phyloP scores from a whole-genome alignment of 2,113 vertebrate species.

The Pluvianellus socialis region DNA sequence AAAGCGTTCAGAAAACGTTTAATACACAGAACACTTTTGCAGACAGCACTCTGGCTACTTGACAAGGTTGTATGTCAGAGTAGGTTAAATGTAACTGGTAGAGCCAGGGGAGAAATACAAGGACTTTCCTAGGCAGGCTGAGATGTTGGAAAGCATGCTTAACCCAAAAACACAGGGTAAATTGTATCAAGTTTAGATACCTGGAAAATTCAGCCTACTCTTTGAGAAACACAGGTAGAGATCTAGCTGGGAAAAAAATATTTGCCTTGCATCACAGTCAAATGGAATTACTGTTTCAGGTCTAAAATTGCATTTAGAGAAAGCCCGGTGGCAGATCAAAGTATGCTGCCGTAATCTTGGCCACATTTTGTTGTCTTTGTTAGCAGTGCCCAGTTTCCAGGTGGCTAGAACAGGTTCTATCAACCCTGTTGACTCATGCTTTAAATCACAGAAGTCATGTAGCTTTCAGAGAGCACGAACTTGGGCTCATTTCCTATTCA shows the following conservation, averaged over 20 bases:
- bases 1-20: background rate
- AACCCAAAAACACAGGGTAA: background rate
- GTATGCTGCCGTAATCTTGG: background rate
- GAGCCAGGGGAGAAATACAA: background rate
- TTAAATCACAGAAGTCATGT: background rate
- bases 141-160: background rate
- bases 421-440: background rate
- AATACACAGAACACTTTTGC: background rate
- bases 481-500: background rate
- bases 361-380: background rate
- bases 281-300: background rate
- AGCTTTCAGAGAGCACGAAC: background rate
- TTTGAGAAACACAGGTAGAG: rapidly evolving
- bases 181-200: background rate
- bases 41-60: background rate
- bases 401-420: background rate
- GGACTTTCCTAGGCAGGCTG: background rate
- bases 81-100: background rate
- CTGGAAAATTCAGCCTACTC: background rate
- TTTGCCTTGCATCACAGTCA: rapidly evolving
- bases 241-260: background rate
- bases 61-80: background rate
- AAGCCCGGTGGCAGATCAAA: background rate
- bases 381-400: background rate
- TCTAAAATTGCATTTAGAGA: background rate